Conservation (phyloP, 2,113 vertebrate genomes). For the Mobula hypostoma region DNA sequence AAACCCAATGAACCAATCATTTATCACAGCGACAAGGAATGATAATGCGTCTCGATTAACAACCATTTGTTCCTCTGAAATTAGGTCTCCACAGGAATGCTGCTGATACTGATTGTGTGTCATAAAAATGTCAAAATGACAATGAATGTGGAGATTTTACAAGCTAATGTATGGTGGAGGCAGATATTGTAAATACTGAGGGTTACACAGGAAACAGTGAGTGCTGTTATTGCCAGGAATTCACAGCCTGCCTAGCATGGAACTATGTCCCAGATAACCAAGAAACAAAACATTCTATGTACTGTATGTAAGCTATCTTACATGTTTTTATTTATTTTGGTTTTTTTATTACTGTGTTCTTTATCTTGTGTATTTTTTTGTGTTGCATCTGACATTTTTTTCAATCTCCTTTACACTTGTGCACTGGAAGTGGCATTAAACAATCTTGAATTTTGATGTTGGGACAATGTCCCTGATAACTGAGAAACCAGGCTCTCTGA, state of each 20-base stretch:
- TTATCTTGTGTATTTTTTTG: no score
- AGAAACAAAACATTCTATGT: no score
- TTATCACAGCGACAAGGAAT: background rate
- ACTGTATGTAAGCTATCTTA: no score
- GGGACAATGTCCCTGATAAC: background rate
- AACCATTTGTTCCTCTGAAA: background rate
- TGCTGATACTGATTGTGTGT: background rate
- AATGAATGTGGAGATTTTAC: background rate
- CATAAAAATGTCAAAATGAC: background rate
- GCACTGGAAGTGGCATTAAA: no score
- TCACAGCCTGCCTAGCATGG: background rate
- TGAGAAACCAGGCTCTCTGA: background rate
- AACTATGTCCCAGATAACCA: background rate
- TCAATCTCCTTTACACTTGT: no score
- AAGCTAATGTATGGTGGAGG: background rate
- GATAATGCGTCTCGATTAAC: background rate
- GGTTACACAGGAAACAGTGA: background rate
- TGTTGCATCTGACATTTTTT: no score
- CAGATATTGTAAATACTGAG: background rate
- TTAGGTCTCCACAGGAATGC: background rate
- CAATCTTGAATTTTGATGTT: no score
- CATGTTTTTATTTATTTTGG: no score
- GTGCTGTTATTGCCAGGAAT: background rate
- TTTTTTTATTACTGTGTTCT: no score
- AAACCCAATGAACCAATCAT: background rate